phyloP scores from a whole-genome alignment of 2,888 invertebrate genomes.

The Apomyelois bistriatella region DNA sequence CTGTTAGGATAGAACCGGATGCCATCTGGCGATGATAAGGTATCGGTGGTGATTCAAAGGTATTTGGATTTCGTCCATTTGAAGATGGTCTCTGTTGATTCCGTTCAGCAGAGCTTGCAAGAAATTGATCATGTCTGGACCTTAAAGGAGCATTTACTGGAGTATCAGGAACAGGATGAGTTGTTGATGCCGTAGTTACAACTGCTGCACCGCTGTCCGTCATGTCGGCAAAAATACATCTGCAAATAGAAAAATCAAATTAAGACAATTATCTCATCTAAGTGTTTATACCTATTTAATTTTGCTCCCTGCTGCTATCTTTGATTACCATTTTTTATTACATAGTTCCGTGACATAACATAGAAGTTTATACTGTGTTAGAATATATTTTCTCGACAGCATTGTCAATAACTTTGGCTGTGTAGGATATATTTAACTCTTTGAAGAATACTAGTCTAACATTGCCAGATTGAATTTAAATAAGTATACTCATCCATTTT shows the following conservation, averaged over 20 bases:
- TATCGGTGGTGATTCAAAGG: slow-evolving; percentile 82
- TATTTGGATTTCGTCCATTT: slow-evolving; percentile 70
- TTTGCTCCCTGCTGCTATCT: slow-evolving; percentile 3
- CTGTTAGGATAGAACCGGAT: slow-evolving; percentile 64
- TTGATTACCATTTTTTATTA: slow-evolving; percentile 11
- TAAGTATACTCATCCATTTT: too few species aligned
- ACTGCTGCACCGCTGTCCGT: slow-evolving; percentile 70
- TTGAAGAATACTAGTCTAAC: too few species aligned
- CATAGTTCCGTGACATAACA: slow-evolving; percentile 10
- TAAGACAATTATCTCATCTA: slow-evolving; percentile 6
- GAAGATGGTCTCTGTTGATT: slow-evolving; percentile 70
- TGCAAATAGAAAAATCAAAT: slow-evolving; percentile 42
- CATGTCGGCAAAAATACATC: slow-evolving; percentile 62
- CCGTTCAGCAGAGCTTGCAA: slow-evolving; percentile 76
- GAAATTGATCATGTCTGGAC: slow-evolving; percentile 81
- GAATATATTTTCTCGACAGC: slow-evolving; percentile 16
- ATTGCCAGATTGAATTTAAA: too few species aligned
- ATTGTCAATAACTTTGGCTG: too few species aligned
- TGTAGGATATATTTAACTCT: too few species aligned
- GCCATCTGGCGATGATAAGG: slow-evolving; percentile 84
- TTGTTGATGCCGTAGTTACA: slow-evolving; percentile 72
- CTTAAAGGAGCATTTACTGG: slow-evolving; percentile 64
- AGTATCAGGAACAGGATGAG: slow-evolving; percentile 71
- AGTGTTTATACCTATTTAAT: slow-evolving; percentile 10
- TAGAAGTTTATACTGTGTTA: slow-evolving; percentile 23